A percentile compares a stretch with the other conserved stretches of the same genome.
These are phyloP conservation scores for Antechinus stuartii DNA, from an alignment of 2,113 vertebrate species.

Conservation along the genomic window DNA sequence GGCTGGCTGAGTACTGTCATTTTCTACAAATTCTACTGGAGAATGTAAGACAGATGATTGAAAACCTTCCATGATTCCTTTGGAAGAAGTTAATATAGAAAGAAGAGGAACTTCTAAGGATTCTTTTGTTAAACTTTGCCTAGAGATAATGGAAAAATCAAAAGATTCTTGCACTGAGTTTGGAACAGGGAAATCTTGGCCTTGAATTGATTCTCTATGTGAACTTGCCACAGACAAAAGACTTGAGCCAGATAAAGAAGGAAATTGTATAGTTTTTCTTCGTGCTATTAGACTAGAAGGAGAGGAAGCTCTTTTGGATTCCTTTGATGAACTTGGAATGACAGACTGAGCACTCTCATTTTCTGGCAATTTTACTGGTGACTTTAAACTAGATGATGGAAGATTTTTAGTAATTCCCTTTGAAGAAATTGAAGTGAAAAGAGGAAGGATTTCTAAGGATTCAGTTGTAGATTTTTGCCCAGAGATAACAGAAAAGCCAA, in stretches of 20 bases:
- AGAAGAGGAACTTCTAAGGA: not conserved
- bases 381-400: too few relatives aligned
- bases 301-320: too few relatives aligned
- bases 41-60: not conserved
- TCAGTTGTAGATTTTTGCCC: not conserved
- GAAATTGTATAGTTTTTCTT: not conserved
- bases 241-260: not conserved
- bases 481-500: not conserved
- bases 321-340: too few relatives aligned
- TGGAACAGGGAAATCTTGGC: not conserved
- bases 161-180: not conserved
- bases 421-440: not conserved
- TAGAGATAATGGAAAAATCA: not conserved
- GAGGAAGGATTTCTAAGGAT: not conserved
- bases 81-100: not conserved
- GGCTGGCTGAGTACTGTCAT: not conserved
- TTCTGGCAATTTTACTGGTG: too few relatives aligned
- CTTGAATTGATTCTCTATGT: not conserved
- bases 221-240: not conserved
- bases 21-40: not conserved
- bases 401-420: not conserved
- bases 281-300: too few relatives aligned
- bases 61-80: not conserved
- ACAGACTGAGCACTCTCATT: too few relatives aligned
- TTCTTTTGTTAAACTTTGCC: not conserved